Base-by-base conservation (phyloP, 2,888 invertebrate genomes). In the Sarcophaga subvicina region DNA sequence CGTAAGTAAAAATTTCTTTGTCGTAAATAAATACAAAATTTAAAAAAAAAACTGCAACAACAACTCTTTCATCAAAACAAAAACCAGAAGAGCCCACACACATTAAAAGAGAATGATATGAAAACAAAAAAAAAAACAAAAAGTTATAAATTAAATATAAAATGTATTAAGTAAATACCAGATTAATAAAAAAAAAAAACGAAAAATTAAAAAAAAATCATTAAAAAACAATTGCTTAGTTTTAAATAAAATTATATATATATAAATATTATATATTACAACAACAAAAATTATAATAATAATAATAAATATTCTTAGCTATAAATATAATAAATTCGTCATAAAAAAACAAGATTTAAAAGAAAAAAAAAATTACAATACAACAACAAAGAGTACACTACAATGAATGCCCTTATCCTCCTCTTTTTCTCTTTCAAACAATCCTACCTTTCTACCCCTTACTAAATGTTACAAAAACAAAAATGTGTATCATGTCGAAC, bases 171-270 rank as follows among this genome's bases (percentile, higher is more conserved):
- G 80, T 85, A 75, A 80, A 69, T 64, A 83, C 25, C 73, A 69
- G 62, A 76, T 70, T 76, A 67, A 85, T 25, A 12, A 73, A 62
- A 64, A 12, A 73, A 62, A 64, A 69, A 67, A 67, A 62, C 64
- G n/a, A 71, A 60, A 70, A 75, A 73, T 66, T n/a, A 79, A 63
- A 66, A 59, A 75, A 71, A 82, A 83, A 75, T 73, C 75, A 84
- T 75, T 75, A 82, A 84, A 81, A 84, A 87, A 84, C 81, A 84
- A 84, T 87, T 87, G 87, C 87, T 87, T 87, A 87, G 87, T 82
- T 84, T 87, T 87, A 87, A 87, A 84, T 83, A 80, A 76, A 80
- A 83, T 72, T 80, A 86, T 80, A 86, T 75, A 87, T 69, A 80
- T 72, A 47, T 22, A 22, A 22, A 22, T 75, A 75, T 63, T 75